phyloP scores from a whole-genome alignment of 2,113 vertebrate species.

The Cyphomyrus plagiostoma region DNA sequence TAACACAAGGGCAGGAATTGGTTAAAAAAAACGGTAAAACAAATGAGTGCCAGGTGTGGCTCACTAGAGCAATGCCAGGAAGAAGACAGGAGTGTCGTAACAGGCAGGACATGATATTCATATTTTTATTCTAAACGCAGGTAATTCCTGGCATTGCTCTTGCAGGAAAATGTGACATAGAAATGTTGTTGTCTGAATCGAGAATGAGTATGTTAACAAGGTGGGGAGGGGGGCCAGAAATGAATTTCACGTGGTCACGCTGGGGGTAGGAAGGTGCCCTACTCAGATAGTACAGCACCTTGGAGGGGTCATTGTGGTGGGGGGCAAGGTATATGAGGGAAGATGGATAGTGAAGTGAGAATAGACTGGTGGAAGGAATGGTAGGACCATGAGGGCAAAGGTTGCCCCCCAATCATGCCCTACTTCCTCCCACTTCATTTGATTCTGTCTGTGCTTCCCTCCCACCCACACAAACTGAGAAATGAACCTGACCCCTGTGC shows the following conservation, averaged over 20 bases:
- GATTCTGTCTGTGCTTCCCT: neutral
- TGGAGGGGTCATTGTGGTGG: neutral
- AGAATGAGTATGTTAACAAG: neutral
- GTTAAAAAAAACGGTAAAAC: neutral
- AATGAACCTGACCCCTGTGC: neutral
- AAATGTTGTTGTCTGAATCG: neutral
- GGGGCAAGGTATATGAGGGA: neutral
- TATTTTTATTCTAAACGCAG: neutral
- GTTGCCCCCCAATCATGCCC: neutral
- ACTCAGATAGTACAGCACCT: neutral
- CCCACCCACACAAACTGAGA: neutral
- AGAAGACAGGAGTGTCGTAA: neutral
- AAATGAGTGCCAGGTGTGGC: neutral
- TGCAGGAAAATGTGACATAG: neutral
- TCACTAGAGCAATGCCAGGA: neutral
- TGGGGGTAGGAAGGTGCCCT: neutral
- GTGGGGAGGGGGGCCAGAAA: neutral
- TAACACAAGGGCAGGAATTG: neutral
- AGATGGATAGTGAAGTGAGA: neutral
- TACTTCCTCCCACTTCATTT: neutral
- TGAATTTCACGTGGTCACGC: neutral
- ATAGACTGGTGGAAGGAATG: neutral
- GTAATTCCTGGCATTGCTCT: neutral
- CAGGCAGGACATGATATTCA: neutral
- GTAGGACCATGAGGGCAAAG: neutral